phyloP scores from a whole-genome alignment of 2,888 invertebrate genomes.

The Rutpela maculata region DNA sequence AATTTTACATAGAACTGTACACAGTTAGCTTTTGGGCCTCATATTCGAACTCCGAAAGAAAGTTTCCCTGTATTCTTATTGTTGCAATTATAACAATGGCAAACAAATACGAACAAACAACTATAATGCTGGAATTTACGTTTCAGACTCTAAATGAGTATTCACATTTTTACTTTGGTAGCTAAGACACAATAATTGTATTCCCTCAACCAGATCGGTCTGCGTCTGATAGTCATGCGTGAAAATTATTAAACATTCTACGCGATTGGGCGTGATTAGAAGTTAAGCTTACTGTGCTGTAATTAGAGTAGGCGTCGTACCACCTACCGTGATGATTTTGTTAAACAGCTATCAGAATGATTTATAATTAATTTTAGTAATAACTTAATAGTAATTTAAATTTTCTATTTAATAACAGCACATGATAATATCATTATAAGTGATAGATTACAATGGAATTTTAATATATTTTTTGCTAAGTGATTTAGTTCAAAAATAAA shows the following conservation, averaged over 20 bases:
- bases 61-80: no score
- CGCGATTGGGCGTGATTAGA: conserved; percentile 42
- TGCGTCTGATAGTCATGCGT: conserved; percentile 35
- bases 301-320: conserved; percentile 53
- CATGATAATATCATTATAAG: conserved; percentile 26
- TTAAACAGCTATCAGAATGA: conserved; percentile 44
- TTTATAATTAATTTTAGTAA: conserved; percentile 51
- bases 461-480: background rate
- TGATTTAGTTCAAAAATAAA: background rate
- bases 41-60: no score
- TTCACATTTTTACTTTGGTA: background rate
- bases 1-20: no score
- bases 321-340: conserved; percentile 55
- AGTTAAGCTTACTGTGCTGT: conserved; percentile 44
- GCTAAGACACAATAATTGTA: background rate
- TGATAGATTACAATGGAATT: background rate
- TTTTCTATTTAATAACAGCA: conserved; percentile 36
- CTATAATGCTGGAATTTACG: no score
- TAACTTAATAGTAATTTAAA: conserved; percentile 50
- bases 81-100: no score
- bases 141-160: background rate
- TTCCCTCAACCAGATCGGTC: conserved; percentile 29
- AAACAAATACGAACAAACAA: no score
- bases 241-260: conserved; percentile 48
- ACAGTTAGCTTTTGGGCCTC: no score